A percentile compares a stretch with the other conserved stretches of the same genome.
These are phyloP conservation scores for Drosophila setifemur DNA, from an alignment of 1,140 invertebrate genomes.

Conservation along the genomic window DNA sequence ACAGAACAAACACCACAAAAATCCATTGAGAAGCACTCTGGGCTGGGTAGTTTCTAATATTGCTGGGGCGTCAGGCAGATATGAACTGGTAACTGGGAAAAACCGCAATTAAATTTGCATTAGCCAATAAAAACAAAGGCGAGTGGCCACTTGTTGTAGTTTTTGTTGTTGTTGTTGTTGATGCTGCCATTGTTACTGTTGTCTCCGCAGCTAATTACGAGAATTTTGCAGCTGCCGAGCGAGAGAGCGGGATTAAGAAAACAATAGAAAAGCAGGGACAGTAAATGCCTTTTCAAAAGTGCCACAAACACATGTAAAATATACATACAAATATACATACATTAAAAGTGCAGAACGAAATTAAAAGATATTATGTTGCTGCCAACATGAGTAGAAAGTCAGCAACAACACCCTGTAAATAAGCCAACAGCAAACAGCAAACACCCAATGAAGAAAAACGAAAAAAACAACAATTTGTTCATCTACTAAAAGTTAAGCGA, in stretches of 20 bases:
- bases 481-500: slow-evolving; percentile 14
- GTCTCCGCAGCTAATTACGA: slow-evolving; percentile 37
- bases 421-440: slow-evolving; percentile 20
- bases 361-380: slow-evolving; percentile 53
- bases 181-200: background rate
- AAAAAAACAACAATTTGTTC: slow-evolving; percentile 19
- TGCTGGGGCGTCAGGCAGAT: slow-evolving; percentile 31
- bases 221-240: slow-evolving; percentile 16
- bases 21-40: slow-evolving; percentile 24
- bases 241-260: slow-evolving; percentile 10
- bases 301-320: slow-evolving; percentile 30
- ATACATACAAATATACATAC: background rate
- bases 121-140: slow-evolving; percentile 30
- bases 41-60: slow-evolving; percentile 4
- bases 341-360: slow-evolving; percentile 5
- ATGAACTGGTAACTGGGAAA: background rate
- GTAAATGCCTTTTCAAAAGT: slow-evolving; percentile 34
- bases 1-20: slow-evolving; percentile 16
- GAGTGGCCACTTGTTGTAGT: slow-evolving; percentile 23
- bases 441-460: slow-evolving; percentile 31
- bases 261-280: slow-evolving; percentile 28
- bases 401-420: slow-evolving; percentile 18
- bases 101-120: slow-evolving; percentile 59
- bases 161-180: background rate
- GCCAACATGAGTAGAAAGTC: slow-evolving; percentile 47